Evolutionary conservation across 2,797 vertebrate genomes (phyloP).

Genomic region (Coreius guichenoti): DNA sequence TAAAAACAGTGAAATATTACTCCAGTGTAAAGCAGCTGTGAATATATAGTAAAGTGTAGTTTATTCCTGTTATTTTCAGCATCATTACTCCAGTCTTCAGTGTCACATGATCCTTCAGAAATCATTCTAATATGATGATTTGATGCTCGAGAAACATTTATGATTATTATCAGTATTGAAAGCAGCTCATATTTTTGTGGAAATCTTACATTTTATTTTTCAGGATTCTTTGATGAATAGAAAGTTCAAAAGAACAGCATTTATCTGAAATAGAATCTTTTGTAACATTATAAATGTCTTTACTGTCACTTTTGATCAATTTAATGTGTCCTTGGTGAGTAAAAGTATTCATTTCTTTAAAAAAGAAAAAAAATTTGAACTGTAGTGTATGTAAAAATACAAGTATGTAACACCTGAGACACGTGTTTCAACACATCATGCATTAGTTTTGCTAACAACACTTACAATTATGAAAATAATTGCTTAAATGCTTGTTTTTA

Average conservation of each 20-base stretch:
- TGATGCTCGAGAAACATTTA: background rate
- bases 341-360: background rate
- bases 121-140: background rate
- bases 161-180: background rate
- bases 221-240: background rate
- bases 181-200: background rate
- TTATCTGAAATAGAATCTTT: background rate
- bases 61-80: background rate
- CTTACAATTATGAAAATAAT: background rate
- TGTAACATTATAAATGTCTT: background rate
- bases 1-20: background rate
- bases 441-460: background rate
- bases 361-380: background rate
- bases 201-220: background rate
- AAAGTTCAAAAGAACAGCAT: background rate
- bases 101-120: background rate
- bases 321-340: background rate
- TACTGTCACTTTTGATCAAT: background rate
- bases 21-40: rapidly evolving
- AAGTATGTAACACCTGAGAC: background rate
- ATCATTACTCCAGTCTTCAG: conserved; percentile 4
- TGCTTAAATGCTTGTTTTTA: too few species aligned
- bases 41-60: background rate
- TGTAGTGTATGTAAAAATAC: background rate
- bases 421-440: background rate